phyloP scores from a whole-genome alignment of 53 echinoderm and acorn worm species.

The Holothuria leucospilota region DNA sequence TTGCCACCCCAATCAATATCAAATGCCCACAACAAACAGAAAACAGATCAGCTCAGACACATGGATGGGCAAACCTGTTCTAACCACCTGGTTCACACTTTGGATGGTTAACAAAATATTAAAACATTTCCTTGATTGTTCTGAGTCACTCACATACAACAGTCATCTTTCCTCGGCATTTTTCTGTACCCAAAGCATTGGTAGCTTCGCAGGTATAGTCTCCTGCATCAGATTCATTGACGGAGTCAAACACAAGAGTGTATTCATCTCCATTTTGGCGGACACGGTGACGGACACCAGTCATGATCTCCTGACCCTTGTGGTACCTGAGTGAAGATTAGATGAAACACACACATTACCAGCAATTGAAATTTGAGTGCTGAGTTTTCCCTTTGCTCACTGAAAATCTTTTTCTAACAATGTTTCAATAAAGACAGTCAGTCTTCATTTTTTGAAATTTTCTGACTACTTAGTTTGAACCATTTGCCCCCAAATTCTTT shows the following conservation, averaged over 20 bases:
- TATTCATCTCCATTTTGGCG: slow-evolving; percentile 68
- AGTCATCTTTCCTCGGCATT: slow-evolving; percentile 76
- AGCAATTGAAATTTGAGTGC: background rate
- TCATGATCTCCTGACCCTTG: slow-evolving; percentile 73
- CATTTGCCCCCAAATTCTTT: too few relatives aligned
- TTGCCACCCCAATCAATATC: too few relatives aligned
- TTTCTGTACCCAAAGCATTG: slow-evolving; percentile 79
- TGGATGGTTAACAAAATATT: too few relatives aligned
- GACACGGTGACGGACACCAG: slow-evolving; percentile 58
- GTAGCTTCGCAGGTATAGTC: slow-evolving; percentile 81
- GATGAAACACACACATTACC: background rate
- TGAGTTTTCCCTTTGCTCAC: background rate
- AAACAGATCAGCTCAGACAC: too few relatives aligned
- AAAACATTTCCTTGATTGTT: too few relatives aligned
- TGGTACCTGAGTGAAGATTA: slow-evolving; percentile 60
- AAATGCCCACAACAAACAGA: too few relatives aligned
- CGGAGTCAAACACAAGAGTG: slow-evolving; percentile 75
- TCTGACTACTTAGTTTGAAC: too few relatives aligned
- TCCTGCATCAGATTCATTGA: slow-evolving; percentile 80
- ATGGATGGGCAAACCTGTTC: too few relatives aligned
- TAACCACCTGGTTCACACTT: too few relatives aligned
- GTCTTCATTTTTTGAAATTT: too few relatives aligned
- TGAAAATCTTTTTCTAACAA: too few relatives aligned
- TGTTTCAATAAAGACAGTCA: too few relatives aligned
- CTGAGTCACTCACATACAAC: slow-evolving; percentile 67